Evolutionary conservation across 2,113 vertebrate species (phyloP).

Genomic region (Eubucco bourcierii): DNA sequence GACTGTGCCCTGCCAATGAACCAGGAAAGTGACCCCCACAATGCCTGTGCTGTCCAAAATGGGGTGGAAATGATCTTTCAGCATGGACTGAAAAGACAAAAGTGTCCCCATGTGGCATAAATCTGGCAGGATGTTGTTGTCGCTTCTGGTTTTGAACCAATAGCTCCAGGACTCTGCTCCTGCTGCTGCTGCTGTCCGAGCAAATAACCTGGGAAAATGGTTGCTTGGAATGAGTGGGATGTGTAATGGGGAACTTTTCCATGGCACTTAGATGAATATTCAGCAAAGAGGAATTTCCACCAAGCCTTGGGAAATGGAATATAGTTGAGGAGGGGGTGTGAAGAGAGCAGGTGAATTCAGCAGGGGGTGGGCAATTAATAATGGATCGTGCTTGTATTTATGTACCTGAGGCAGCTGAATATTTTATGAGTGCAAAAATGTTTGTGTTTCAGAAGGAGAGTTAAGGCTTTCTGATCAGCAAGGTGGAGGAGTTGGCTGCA

Average conservation of each 20-base stretch:
- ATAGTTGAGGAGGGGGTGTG: background rate
- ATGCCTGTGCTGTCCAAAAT: background rate
- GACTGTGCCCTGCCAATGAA: rapidly evolving
- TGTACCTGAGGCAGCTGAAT: conserved; percentile 33
- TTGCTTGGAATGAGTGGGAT: background rate
- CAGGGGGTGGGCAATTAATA: conserved; percentile 53
- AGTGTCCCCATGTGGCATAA: background rate
- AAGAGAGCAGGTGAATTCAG: conserved; percentile 51
- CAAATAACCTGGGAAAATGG: background rate
- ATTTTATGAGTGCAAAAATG: conserved; percentile 54
- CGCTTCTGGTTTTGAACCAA: background rate
- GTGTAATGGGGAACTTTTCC: background rate
- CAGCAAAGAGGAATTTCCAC: background rate
- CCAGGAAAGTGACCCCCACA: background rate
- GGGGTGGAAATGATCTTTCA: background rate
- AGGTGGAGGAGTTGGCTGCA: background rate
- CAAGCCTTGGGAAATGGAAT: conserved; percentile 33
- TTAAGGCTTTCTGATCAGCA: background rate
- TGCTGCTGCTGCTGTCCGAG: background rate
- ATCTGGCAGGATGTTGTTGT: background rate
- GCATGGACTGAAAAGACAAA: background rate
- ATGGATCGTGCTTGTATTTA: conserved; percentile 34
- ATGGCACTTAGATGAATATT: conserved; percentile 43
- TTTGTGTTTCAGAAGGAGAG: background rate
- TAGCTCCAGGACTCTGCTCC: background rate